Percentiles rank a stretch among this genome's conserved stretches.
Conservation (phyloP, 2,888 invertebrate species). For the Drosophila prolongata region DNA sequence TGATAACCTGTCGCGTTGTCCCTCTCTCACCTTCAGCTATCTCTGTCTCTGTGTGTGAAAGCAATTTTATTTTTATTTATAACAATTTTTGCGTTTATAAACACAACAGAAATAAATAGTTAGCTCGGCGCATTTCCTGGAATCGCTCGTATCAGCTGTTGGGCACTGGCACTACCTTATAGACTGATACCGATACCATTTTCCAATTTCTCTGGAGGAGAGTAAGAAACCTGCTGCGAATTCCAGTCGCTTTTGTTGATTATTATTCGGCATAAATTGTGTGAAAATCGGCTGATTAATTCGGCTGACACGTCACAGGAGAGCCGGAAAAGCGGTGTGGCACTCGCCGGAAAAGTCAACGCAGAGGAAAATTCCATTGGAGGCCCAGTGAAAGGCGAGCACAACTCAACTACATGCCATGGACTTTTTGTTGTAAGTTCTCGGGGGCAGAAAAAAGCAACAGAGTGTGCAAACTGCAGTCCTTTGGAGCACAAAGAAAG, state of each 20-base stretch:
- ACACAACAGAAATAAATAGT: conserved; percentile 29
- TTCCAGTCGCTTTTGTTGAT: conserved; percentile 31
- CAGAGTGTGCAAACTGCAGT: conserved; percentile 10
- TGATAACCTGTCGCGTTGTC: conserved; percentile 31
- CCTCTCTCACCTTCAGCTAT: conserved; percentile 19
- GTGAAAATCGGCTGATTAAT: conserved; percentile 3
- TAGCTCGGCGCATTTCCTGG: conserved; percentile 11
- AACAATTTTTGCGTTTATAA: conserved; percentile 47
- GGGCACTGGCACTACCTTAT: not conserved
- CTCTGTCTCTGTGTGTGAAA: conserved; percentile 40
- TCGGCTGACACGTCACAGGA: conserved; percentile 13
- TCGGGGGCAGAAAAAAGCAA: conserved; percentile 19
- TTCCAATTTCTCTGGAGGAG: not conserved
- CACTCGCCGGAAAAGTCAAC: conserved; percentile 7
- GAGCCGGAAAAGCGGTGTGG: conserved; percentile 14
- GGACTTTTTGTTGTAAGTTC: conserved; percentile 84
- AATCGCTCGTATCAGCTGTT: conserved; percentile 24
- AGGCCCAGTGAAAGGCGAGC: conserved; percentile 43
- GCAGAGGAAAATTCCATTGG: conserved; percentile 10
- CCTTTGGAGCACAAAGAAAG: conserved; percentile 51
- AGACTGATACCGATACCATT: not conserved
- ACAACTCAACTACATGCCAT: conserved; percentile 70
- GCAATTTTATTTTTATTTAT: conserved; percentile 48
- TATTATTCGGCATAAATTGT: conserved; percentile 25
- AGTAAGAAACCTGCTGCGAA: conserved; percentile 34